A percentile compares a stretch with the other conserved stretches of the same genome.
Conservation (phyloP, 2,888 invertebrate genomes). For the Lottia gigantea region DNA sequence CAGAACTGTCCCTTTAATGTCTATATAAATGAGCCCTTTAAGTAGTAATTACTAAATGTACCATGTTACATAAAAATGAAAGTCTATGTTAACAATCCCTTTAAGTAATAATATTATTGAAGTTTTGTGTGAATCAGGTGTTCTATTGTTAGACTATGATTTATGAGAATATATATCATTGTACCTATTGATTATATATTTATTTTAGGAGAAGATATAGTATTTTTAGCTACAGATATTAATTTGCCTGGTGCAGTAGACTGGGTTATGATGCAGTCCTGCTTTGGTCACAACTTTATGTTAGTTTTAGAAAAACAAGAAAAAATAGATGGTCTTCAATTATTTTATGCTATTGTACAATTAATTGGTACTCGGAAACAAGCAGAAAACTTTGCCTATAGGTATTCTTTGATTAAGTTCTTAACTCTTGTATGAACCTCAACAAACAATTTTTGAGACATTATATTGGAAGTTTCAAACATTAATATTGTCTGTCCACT, state of each 20-base stretch:
- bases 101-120: too few species aligned
- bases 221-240: conserved; percentile 98
- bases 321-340: conserved; percentile 83
- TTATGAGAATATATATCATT: not conserved
- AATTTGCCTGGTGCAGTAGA: conserved; percentile 99
- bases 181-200: conserved; percentile 19
- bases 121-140: too few species aligned
- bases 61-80: too few species aligned
- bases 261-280: conserved; percentile 99
- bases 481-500: too few species aligned
- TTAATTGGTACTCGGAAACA: conserved; percentile 98
- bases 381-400: conserved; percentile 98
- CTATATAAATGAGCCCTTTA: too few species aligned
- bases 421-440: too few species aligned
- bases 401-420: conserved; percentile 72
- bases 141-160: too few species aligned
- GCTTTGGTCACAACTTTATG: conserved; percentile 99
- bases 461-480: too few species aligned
- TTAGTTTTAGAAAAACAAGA: conserved; percentile 90
- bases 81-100: too few species aligned
- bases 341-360: conserved; percentile 91
- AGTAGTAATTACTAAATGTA: too few species aligned
- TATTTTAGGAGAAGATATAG: conserved; percentile 90
- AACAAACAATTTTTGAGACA: too few species aligned
- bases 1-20: too few species aligned